Conservation (phyloP, 2,888 invertebrate species). For the Amblyjoppa proteus region DNA sequence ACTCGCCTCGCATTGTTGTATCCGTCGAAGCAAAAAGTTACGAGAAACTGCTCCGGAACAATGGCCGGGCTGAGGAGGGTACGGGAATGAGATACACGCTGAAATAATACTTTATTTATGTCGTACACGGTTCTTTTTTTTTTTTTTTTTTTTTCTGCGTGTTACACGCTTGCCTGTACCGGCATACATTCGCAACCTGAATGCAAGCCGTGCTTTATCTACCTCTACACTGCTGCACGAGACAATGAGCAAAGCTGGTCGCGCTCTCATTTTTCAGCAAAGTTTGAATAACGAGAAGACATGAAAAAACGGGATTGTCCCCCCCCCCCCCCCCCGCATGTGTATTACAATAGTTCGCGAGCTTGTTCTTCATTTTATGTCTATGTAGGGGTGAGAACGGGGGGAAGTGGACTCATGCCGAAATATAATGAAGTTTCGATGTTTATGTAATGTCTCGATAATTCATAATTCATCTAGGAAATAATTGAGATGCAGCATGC, state of each 20-base stretch:
- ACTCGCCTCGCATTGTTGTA: not conserved
- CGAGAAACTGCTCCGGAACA: not conserved
- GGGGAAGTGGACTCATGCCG: not conserved
- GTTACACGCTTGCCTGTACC: not conserved
- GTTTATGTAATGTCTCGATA: not conserved
- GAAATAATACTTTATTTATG: constrained; percentile 11
- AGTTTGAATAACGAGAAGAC: not conserved
- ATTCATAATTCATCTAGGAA: not conserved
- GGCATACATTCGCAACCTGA: not conserved
- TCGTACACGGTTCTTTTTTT: not conserved
- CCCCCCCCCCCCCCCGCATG: no score
- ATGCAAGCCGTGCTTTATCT: not conserved
- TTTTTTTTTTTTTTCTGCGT: not conserved
- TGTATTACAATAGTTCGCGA: not conserved
- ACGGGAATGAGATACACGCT: constrained; percentile 3
- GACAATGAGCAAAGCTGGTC: not conserved
- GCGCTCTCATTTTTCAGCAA: not conserved
- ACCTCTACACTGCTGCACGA: not conserved
- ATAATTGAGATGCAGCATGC: not conserved
- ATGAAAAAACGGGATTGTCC: not conserved
- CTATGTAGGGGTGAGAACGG: not conserved
- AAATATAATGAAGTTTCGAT: not conserved
- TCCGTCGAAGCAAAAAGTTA: not conserved
- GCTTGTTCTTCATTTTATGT: not conserved
- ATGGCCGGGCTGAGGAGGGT: not conserved